Conservation (phyloP, 2,888 invertebrate species). For the Conistra vaccinii region DNA sequence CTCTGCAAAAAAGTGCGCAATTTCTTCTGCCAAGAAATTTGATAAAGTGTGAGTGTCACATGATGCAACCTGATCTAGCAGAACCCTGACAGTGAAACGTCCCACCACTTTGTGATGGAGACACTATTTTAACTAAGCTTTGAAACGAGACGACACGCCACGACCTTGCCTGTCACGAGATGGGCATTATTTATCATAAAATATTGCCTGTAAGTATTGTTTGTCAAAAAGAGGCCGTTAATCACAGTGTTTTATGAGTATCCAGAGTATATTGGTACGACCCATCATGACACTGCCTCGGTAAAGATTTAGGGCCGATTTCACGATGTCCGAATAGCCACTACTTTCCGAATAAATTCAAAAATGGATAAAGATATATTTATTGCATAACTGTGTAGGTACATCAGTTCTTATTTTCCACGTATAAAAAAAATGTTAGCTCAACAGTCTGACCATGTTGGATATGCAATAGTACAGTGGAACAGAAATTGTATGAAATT, state of each 20-base stretch:
- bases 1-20: conserved; percentile 4
- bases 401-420: too few species aligned
- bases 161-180: conserved; percentile 49
- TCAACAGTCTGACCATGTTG: too few species aligned
- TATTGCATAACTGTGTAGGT: too few species aligned
- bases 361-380: too few species aligned
- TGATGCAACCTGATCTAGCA: conserved; percentile 70
- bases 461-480: too few species aligned
- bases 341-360: too few species aligned
- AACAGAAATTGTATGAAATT: too few species aligned
- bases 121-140: conserved; percentile 42
- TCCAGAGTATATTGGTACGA: conserved; percentile 6
- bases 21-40: conserved; percentile 50
- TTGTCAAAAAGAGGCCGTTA: conserved; percentile 47
- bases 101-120: conserved; percentile 50
- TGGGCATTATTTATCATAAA: conserved; percentile 50
- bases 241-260: conserved; percentile 49
- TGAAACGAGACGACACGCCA: conserved; percentile 32
- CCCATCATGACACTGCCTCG: conserved; percentile 8
- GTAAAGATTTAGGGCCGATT: conserved; percentile 27
- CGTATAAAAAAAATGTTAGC: too few species aligned
- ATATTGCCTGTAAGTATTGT: conserved; percentile 47
- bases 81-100: conserved; percentile 82
- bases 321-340: too few species aligned
- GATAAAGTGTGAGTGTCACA: conserved; percentile 55